Conservation (phyloP, 1,140 invertebrate species). For the Drosophila sturtevanti region DNA sequence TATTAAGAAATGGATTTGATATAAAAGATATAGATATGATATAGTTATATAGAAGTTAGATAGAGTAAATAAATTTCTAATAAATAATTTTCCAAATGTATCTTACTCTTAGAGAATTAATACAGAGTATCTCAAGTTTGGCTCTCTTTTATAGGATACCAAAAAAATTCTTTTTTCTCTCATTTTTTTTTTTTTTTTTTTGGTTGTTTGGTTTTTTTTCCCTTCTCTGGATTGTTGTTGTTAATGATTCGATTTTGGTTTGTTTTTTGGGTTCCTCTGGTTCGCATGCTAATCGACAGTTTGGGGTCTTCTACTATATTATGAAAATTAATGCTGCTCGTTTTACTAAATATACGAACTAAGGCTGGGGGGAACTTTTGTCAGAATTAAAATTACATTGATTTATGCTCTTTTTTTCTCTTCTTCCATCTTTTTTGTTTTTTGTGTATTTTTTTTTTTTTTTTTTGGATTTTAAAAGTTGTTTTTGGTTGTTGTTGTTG, state of each 20-base stretch:
- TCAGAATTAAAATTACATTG: constrained; percentile 27
- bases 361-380: constrained; percentile 6
- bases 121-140: not conserved
- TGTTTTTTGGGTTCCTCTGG: constrained; percentile 30
- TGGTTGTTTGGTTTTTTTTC: constrained; percentile 1
- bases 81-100: no score
- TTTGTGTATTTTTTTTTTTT: not conserved
- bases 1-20: no score
- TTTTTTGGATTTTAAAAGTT: not conserved
- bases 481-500: not conserved
- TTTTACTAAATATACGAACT: constrained; percentile 39
- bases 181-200: no score
- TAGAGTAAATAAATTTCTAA: no score
- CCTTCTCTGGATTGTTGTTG: constrained; percentile 18
- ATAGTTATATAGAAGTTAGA: no score
- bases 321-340: constrained; percentile 47
- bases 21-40: no score
- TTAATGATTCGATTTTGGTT: constrained; percentile 31
- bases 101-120: no score
- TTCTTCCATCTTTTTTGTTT: not conserved
- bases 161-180: not conserved
- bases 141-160: not conserved
- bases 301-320: constrained; percentile 23
- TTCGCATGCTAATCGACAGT: constrained; percentile 61
- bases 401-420: constrained; percentile 40